phyloP scores from a whole-genome alignment of 2,113 vertebrate genomes.

The Oncorhynchus tshawytscha region DNA sequence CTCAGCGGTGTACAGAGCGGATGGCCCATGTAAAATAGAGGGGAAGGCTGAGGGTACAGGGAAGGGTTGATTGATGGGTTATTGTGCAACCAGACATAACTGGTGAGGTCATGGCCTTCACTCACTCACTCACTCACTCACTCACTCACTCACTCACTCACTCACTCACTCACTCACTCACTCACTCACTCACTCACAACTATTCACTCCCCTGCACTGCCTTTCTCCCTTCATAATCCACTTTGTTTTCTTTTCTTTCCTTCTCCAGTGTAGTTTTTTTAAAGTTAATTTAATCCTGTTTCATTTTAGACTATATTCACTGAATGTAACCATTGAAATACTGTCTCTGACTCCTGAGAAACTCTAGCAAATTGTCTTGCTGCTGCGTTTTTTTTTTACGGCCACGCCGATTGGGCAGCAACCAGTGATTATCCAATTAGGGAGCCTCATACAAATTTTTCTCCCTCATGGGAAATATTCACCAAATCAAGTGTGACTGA shows the following conservation, averaged over 20 bases:
- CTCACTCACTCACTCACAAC: slow-evolving; percentile 25
- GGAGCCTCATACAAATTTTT: background rate
- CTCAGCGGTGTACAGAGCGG: slow-evolving; percentile 61
- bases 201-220: slow-evolving; percentile 57
- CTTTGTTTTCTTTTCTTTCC: slow-evolving; percentile 63
- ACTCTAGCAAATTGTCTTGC: background rate
- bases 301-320: slow-evolving; percentile 53
- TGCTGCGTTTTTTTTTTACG: background rate
- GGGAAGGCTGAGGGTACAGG: slow-evolving; percentile 53
- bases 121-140: slow-evolving; percentile 9
- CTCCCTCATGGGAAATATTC: background rate
- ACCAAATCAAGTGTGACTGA: background rate
- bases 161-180: slow-evolving; percentile 17
- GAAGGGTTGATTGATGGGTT: slow-evolving; percentile 74
- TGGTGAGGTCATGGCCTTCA: slow-evolving; percentile 68
- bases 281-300: slow-evolving; percentile 60
- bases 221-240: slow-evolving; percentile 58
- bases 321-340: slow-evolving; percentile 17
- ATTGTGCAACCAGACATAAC: slow-evolving; percentile 74
- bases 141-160: slow-evolving; percentile 8
- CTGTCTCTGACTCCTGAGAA: slow-evolving; percentile 6
- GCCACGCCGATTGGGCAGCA: slow-evolving; percentile 3
- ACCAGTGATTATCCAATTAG: background rate
- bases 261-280: slow-evolving; percentile 57
- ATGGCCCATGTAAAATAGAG: slow-evolving; percentile 57